Conservation (phyloP, 1,140 invertebrate genomes). For the Babylonia areolata region DNA sequence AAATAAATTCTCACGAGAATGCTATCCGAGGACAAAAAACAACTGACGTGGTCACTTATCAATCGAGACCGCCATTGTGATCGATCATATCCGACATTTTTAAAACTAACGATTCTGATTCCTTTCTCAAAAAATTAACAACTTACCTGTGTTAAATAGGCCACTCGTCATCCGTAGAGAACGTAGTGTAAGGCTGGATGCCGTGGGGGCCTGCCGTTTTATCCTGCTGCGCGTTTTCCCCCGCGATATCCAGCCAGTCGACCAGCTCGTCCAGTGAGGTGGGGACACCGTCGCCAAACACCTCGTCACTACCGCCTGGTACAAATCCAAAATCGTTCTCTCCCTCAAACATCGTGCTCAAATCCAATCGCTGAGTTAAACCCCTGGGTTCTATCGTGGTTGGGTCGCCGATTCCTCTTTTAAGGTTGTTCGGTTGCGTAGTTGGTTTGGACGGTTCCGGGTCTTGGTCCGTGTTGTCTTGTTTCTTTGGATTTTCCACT, state of each 20-base stretch:
- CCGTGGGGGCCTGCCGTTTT: conserved; percentile 47
- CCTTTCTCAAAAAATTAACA: too few relatives aligned
- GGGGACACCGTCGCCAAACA: conserved; percentile 43
- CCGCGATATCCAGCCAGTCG: conserved; percentile 59
- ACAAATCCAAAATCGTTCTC: conserved; percentile 34
- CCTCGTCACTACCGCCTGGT: conserved; percentile 7
- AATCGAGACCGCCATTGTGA: too few relatives aligned
- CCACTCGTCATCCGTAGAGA: conserved; percentile 64
- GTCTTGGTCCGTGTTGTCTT: neutral
- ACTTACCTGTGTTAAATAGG: conserved; percentile 67
- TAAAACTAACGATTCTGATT: neutral
- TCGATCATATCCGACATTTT: too few relatives aligned
- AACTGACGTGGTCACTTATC: too few relatives aligned
- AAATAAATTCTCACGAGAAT: too few relatives aligned
- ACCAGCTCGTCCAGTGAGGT: conserved; percentile 62
- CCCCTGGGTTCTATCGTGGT: conserved; percentile 19
- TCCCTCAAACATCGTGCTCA: conserved; percentile 36
- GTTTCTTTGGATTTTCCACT: conserved; percentile 35
- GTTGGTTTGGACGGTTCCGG: conserved; percentile 7
- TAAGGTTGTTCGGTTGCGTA: conserved; percentile 2
- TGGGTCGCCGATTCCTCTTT: neutral
- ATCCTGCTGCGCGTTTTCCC: conserved; percentile 23
- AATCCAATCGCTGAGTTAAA: neutral
- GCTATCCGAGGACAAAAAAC: too few relatives aligned
- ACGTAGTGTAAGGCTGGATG: conserved; percentile 63